Evolutionary conservation across 2,113 vertebrate genomes (phyloP).

Genomic region (Rhinolophus sinicus): DNA sequence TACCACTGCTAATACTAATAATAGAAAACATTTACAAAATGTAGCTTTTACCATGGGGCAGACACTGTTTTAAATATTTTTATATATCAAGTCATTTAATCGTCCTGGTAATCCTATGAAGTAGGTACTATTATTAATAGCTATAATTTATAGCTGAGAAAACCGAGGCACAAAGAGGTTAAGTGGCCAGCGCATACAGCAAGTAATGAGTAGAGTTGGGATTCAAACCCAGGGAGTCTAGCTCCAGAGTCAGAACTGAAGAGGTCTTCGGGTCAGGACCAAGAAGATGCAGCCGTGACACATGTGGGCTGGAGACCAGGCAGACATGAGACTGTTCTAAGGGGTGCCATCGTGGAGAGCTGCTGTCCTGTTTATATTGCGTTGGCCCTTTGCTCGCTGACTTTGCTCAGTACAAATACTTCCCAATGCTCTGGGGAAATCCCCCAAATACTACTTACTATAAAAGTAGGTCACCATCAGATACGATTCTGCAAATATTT

Average conservation of each 20-base stretch:
- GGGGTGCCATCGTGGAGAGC: not conserved
- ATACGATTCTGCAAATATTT: not conserved
- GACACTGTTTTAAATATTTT: not conserved
- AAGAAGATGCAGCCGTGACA: not conserved
- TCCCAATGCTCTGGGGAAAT: not conserved
- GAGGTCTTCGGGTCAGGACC: not conserved
- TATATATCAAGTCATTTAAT: not conserved
- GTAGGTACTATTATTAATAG: not conserved
- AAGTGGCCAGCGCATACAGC: not conserved
- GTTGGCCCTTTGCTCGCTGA: not conserved
- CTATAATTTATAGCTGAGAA: constrained; percentile 26
- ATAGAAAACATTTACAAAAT: not conserved
- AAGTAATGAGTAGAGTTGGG: not conserved
- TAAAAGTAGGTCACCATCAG: not conserved
- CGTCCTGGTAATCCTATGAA: not conserved
- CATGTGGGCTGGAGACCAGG: not conserved
- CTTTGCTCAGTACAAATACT: not conserved
- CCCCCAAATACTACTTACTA: not conserved
- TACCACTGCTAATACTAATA: not conserved
- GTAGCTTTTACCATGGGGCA: not conserved
- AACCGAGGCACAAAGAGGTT: not conserved
- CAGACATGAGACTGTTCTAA: not conserved
- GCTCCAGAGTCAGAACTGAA: not conserved
- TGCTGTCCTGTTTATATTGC: no score
- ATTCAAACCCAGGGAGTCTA: not conserved